Percentiles rank a stretch among this genome's conserved stretches.
These are phyloP conservation scores for Trachelus iudaicus DNA, from an alignment of 2,888 invertebrate genomes.

Conservation along the genomic window DNA sequence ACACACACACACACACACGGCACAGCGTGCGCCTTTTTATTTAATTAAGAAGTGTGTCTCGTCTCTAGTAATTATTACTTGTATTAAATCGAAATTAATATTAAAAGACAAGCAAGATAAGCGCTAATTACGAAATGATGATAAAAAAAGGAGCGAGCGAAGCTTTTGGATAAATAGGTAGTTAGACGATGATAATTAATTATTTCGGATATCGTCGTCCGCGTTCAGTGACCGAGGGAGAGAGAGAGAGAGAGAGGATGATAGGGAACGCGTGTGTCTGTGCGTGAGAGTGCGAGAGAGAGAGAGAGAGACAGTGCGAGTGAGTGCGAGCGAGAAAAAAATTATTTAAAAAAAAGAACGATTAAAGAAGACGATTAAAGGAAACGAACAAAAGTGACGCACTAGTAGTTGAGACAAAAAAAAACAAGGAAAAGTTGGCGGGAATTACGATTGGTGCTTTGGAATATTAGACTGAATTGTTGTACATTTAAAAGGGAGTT, in stretches of 20 bases:
- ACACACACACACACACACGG: constrained; percentile 6
- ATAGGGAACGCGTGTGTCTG: constrained; percentile 31
- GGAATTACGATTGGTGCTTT: constrained; percentile 56
- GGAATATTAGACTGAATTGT: constrained; percentile 64
- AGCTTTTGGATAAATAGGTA: background rate
- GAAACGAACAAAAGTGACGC: background rate
- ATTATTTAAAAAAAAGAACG: background rate
- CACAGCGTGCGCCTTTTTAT: constrained; percentile 3
- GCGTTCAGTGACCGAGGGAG: constrained; percentile 24
- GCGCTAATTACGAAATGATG: background rate
- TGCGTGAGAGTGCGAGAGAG: constrained; percentile 20
- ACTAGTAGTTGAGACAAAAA: background rate
- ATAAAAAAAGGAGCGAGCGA: background rate
- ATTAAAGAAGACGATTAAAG: background rate
- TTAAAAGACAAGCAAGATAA: constrained; percentile 19
- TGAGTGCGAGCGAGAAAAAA: constrained; percentile 4
- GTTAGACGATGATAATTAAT: background rate
- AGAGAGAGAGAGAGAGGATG: constrained; percentile 9
- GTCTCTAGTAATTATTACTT: constrained; percentile 11
- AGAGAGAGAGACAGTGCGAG: constrained; percentile 15
- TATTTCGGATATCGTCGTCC: constrained; percentile 19
- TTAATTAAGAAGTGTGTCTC: background rate
- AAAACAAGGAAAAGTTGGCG: constrained; percentile 1
- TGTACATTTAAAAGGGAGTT: constrained; percentile 45
- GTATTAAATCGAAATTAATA: constrained; percentile 30